Evolutionary conservation across 1,140 invertebrate species (phyloP).

Genomic region (Drosophila serrata): DNA sequence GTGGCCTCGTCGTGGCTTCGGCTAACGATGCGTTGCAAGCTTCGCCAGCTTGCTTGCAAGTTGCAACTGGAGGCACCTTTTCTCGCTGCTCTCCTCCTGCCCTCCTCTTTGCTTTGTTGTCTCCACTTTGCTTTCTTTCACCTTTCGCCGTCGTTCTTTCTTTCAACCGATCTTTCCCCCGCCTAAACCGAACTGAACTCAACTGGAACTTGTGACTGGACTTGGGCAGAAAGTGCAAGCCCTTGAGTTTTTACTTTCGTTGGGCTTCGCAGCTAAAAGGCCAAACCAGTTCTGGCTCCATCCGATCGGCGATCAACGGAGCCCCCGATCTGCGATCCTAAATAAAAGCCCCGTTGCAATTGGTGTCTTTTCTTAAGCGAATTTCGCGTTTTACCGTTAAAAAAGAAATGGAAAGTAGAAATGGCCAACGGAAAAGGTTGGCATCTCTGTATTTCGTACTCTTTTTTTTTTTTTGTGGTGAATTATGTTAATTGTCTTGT

Average conservation of each 20-base stretch:
- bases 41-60: constrained; percentile 49
- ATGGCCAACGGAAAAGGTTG: constrained; percentile 29
- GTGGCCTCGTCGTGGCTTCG: constrained; percentile 31
- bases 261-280: constrained; percentile 25
- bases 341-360: constrained; percentile 39
- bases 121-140: constrained; percentile 43
- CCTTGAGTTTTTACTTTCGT: constrained; percentile 85
- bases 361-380: constrained; percentile 47
- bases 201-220: constrained; percentile 34
- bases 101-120: constrained; percentile 12
- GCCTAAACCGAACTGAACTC: constrained; percentile 17
- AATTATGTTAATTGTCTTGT: constrained; percentile 78
- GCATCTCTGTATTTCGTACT: constrained; percentile 30
- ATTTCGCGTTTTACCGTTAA: constrained; percentile 76
- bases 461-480: constrained; percentile 55
- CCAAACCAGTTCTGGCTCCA: constrained; percentile 65
- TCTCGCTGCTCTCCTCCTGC: neutral
- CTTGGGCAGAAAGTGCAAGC: constrained; percentile 82
- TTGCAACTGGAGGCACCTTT: constrained; percentile 58
- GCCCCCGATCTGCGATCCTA: constrained; percentile 16
- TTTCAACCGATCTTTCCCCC: constrained; percentile 12
- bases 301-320: constrained; percentile 31
- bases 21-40: constrained; percentile 78
- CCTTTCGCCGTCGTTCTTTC: constrained; percentile 44
- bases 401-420: constrained; percentile 79